Percentiles rank a stretch among this genome's conserved stretches.
Conservation (phyloP, 2,797 vertebrate genomes). For the Rhinatrema bivittatum region DNA sequence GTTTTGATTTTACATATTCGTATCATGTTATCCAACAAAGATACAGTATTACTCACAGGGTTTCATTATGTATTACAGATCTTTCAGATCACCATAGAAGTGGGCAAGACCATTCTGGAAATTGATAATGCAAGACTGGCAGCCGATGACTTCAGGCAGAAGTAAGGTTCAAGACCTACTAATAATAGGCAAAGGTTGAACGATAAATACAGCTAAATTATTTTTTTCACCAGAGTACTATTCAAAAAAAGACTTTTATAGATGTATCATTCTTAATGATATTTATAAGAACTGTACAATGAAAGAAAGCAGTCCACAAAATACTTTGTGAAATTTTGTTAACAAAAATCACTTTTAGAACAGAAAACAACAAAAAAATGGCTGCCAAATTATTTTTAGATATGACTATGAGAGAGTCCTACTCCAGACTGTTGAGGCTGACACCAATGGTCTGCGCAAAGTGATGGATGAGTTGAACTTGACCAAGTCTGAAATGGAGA, state of each 20-base stretch:
- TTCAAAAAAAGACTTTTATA: too few species aligned
- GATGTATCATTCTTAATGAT: too few species aligned
- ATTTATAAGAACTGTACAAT: neutral
- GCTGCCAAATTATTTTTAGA: neutral
- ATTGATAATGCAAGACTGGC: slow-evolving; percentile 62
- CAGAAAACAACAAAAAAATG: neutral
- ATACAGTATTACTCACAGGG: too few species aligned
- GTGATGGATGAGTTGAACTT: slow-evolving; percentile 2
- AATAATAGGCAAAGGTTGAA: neutral
- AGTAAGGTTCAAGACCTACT: slow-evolving; percentile 24
- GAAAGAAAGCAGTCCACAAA: too few species aligned
- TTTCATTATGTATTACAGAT: slow-evolving; percentile 60
- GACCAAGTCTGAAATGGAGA: neutral
- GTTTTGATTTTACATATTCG: too few species aligned
- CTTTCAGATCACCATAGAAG: slow-evolving; percentile 41
- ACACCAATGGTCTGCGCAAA: neutral
- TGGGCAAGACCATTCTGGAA: slow-evolving; percentile 47
- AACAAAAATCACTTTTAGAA: too few species aligned
- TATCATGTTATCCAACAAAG: too few species aligned
- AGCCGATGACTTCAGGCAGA: slow-evolving; percentile 61
- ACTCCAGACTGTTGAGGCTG: neutral
- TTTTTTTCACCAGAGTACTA: too few species aligned
- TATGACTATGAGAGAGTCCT: slow-evolving; percentile 2
- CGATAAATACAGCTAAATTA: neutral
- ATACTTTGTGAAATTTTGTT: too few species aligned